Conservation (phyloP, 2,797 vertebrate genomes). For the Acipenser transmontanus region DNA sequence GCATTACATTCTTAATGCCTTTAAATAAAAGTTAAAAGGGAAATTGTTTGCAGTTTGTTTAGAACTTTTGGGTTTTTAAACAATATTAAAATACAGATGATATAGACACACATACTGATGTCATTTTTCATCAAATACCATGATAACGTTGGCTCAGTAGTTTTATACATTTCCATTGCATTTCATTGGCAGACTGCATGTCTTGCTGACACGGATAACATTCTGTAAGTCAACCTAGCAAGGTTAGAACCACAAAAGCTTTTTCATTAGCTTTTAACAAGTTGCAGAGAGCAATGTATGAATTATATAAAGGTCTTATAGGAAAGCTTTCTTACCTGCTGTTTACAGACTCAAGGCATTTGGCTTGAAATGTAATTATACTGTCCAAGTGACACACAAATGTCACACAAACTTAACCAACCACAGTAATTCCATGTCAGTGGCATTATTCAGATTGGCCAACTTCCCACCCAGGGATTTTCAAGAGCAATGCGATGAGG, state of each 20-base stretch:
- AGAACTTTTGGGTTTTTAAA: too few species aligned
- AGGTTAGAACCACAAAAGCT: neutral
- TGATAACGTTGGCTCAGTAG: neutral
- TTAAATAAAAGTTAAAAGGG: too few species aligned
- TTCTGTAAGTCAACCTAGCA: neutral
- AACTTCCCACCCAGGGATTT: conserved; percentile 66
- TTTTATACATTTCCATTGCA: neutral
- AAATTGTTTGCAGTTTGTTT: too few species aligned
- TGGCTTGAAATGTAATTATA: conserved; percentile 18
- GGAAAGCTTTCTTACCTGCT: conserved; percentile 12
- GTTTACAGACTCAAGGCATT: conserved; percentile 47
- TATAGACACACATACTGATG: too few species aligned
- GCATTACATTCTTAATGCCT: too few species aligned
- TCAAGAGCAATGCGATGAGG: conserved; percentile 35
- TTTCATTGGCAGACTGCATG: neutral
- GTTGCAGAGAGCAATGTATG: neutral
- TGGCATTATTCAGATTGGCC: conserved; percentile 65
- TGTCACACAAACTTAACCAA: conserved; percentile 48
- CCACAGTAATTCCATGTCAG: conserved; percentile 62
- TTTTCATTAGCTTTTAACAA: neutral
- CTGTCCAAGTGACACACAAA: conserved; percentile 1
- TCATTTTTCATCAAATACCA: too few species aligned
- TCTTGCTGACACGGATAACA: neutral
- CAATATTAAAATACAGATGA: too few species aligned
- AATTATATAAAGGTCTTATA: conserved; percentile 5